Base-by-base conservation (phyloP, 2,888 invertebrate genomes). In the Lacanobia oleracea region DNA sequence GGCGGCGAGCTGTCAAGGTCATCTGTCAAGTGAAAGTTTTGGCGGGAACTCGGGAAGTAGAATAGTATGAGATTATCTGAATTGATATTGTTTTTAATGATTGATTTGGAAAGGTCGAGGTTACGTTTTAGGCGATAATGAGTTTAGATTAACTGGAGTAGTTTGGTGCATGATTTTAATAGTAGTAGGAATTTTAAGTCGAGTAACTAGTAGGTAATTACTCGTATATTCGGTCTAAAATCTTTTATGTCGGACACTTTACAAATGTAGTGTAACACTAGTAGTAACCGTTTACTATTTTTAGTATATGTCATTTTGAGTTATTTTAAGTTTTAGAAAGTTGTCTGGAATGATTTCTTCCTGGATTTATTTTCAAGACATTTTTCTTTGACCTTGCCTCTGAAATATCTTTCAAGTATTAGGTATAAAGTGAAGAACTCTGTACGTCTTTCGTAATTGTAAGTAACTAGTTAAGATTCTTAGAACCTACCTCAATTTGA, bases 71-170 rank as follows among this genome's bases (percentile, higher is more conserved):
- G 78, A 78, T 81, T 82, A 78, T 79, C 14, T 23, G 23, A 74
- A 75, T 73, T 70, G 76, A 83, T 86, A 86, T 87, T 83, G 77
- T 87, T 82, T 43, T 70, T 84, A 79, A 74, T 73, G 86, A 87
- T 88, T 85, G 86, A 89, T 88, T 87, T 85, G 76, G 62, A 90
- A 91, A 91, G 91, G 89, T 91, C 86, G 87, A 90, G 91, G 91
- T 86, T 83, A 67, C 67, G 54, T 1, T 33, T 69, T 76, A 64
- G 65, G 18, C 21, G 48, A 75, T 84, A 77, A 76, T 83, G 64
- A 21, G 60, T 75, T 80, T 63, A 72, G 75, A 85, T 84, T 80
- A 80, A 80, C 53, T 76, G 51, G 72, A 79, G 65, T 69, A 61
- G 51, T 62, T 68, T 43, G 21, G n/a, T 48, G 23, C 43, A 27